Conservation (phyloP, 1,140 invertebrate genomes). For the Thalassaphorura encarpata region DNA sequence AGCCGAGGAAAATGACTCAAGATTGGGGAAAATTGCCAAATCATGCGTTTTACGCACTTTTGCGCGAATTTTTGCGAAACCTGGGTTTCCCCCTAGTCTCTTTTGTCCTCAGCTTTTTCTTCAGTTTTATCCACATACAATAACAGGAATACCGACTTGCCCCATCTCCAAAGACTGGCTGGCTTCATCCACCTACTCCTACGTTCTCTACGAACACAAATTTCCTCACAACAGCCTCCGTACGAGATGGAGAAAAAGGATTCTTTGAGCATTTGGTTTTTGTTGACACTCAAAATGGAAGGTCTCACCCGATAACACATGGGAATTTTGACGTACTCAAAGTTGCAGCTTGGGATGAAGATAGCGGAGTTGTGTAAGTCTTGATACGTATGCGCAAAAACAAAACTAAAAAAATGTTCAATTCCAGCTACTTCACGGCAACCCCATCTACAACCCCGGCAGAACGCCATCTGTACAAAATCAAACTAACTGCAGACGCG, state of each 20-base stretch:
- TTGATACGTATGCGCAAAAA: too few species aligned
- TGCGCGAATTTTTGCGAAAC: too few species aligned
- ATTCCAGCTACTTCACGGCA: constrained; percentile 69
- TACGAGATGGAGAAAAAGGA: constrained; percentile 51
- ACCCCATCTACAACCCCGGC: constrained; percentile 67
- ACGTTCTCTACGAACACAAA: constrained; percentile 56
- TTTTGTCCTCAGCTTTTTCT: too few species aligned
- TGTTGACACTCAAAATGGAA: constrained; percentile 54
- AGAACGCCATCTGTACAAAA: constrained; percentile 70
- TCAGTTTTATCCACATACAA: too few species aligned
- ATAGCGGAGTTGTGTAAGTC: constrained; percentile 68
- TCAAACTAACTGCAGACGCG: constrained; percentile 38
- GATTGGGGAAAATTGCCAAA: too few species aligned
- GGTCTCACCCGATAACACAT: constrained; percentile 68
- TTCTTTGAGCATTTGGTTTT: constrained; percentile 31
- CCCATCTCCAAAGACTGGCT: constrained; percentile 59
- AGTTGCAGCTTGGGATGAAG: constrained; percentile 75
- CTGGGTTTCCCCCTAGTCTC: too few species aligned
- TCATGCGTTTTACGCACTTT: too few species aligned
- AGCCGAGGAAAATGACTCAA: too few species aligned
- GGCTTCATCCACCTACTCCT: constrained; percentile 68
- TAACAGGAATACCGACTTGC: too few species aligned
- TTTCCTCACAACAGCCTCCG: constrained; percentile 69
- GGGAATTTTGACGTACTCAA: constrained; percentile 73
- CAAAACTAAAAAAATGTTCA: constrained; percentile 13